A percentile compares a stretch with the other conserved stretches of the same genome.
Evolutionary conservation across 2,113 vertebrate species (phyloP).

Genomic region (Cavia aperea): DNA sequence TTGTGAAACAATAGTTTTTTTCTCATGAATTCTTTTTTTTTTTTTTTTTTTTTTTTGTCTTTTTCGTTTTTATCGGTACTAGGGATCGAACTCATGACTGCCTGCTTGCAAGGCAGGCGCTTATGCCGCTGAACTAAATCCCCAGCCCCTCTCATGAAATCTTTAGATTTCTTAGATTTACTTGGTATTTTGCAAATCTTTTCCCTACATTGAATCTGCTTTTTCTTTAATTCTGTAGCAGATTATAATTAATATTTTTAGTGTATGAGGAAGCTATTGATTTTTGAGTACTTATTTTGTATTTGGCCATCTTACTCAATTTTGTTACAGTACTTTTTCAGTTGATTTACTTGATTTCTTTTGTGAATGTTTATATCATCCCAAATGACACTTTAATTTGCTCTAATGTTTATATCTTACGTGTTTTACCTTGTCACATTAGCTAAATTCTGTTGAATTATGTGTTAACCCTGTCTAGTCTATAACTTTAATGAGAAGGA

Average conservation of each 20-base stretch:
- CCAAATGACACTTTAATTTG: slow-evolving; percentile 44
- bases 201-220: slow-evolving; percentile 23
- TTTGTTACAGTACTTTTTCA: slow-evolving; percentile 35
- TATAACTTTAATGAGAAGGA: slow-evolving; percentile 11
- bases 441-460: slow-evolving; percentile 28
- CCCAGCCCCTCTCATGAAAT: not conserved
- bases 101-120: too few species aligned
- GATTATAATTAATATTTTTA: slow-evolving; percentile 26
- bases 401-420: slow-evolving; percentile 24
- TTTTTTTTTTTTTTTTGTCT: too few species aligned
- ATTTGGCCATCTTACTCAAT: slow-evolving; percentile 17
- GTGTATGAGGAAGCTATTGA: not conserved
- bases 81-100: too few species aligned
- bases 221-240: slow-evolving; percentile 39
- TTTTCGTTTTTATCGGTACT: too few species aligned
- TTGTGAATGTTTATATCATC: slow-evolving; percentile 66
- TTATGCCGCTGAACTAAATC: too few species aligned
- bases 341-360: slow-evolving; percentile 54
- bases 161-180: not conserved
- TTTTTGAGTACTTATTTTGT: slow-evolving; percentile 27
- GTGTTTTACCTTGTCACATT: not conserved
- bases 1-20: slow-evolving; percentile 3
- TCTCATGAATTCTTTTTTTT: not conserved
- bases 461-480: not conserved
- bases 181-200: slow-evolving; percentile 23